Conservation (phyloP, 2,888 invertebrate species). For the Caenorhabditis becei region DNA sequence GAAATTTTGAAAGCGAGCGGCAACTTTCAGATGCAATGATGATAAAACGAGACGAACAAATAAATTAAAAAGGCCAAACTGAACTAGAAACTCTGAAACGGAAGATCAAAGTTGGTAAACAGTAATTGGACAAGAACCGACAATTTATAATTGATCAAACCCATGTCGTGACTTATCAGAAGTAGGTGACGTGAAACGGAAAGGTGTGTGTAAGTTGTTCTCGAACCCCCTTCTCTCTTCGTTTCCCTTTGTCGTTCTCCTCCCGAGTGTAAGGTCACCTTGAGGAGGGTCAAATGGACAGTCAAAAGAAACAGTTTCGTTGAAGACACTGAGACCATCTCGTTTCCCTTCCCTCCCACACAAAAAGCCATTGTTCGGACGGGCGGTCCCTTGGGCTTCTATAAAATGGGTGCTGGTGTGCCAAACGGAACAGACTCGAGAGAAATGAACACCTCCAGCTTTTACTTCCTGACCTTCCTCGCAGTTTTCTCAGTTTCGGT, state of each 20-base stretch:
- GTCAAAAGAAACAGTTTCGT: constrained; percentile 49
- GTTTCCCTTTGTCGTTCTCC: constrained; percentile 1
- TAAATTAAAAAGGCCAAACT: no score
- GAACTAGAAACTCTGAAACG: no score
- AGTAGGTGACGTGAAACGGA: constrained; percentile 21
- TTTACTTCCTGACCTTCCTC: background rate
- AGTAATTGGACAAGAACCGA: no score
- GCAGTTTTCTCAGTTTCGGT: background rate
- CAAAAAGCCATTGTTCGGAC: constrained; percentile 52
- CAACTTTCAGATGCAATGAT: no score
- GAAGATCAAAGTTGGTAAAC: no score
- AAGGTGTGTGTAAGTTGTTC: constrained; percentile 31
- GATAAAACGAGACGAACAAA: no score
- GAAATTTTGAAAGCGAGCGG: no score
- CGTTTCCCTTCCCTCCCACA: constrained; percentile 16
- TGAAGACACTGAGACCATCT: constrained; percentile 19
- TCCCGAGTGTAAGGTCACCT: constrained; percentile 44
- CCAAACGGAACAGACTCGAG: no score
- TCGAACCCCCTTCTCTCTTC: background rate
- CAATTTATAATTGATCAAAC: no score
- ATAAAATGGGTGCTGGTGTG: constrained; percentile 30
- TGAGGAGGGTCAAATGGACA: constrained; percentile 30
- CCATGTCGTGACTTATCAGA: background rate
- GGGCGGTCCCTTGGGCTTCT: constrained; percentile 33
- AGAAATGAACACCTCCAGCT: constrained; percentile 22